phyloP scores from a whole-genome alignment of 2,113 vertebrate species.

The Bos javanicus region DNA sequence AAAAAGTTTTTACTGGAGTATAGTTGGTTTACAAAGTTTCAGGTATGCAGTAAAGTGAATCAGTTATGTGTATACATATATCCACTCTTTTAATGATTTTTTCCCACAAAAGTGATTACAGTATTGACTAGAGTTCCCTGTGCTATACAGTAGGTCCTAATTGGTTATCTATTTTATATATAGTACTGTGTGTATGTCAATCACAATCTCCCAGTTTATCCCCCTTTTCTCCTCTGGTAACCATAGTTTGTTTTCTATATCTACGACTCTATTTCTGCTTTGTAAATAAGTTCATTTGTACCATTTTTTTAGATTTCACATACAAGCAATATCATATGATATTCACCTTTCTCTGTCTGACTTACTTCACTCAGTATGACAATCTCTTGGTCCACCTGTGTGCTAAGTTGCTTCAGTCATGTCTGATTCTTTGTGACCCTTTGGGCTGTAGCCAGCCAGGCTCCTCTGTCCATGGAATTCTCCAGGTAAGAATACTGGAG shows the following conservation, averaged over 20 bases:
- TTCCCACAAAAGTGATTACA: background rate
- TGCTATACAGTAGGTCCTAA: background rate
- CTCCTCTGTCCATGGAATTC: background rate
- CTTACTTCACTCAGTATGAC: background rate
- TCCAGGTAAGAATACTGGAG: background rate
- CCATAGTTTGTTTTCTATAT: background rate
- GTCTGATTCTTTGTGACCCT: background rate
- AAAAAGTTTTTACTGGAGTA: background rate
- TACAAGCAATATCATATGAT: background rate
- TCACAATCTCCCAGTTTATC: background rate
- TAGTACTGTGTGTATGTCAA: background rate
- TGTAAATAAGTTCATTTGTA: background rate
- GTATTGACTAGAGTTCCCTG: background rate
- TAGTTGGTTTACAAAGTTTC: background rate
- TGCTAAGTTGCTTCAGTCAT: background rate
- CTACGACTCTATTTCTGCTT: background rate
- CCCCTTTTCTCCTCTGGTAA: background rate
- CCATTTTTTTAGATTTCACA: background rate
- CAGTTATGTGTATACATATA: no score
- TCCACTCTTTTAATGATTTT: background rate
- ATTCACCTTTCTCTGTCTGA: background rate
- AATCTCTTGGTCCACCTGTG: background rate
- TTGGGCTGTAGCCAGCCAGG: background rate
- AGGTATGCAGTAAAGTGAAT: background rate
- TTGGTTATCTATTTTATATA: background rate